A percentile compares a stretch with the other conserved stretches of the same genome.
phyloP scores from a whole-genome alignment of 1,140 invertebrate genomes.

The Ceratina calcarata region DNA sequence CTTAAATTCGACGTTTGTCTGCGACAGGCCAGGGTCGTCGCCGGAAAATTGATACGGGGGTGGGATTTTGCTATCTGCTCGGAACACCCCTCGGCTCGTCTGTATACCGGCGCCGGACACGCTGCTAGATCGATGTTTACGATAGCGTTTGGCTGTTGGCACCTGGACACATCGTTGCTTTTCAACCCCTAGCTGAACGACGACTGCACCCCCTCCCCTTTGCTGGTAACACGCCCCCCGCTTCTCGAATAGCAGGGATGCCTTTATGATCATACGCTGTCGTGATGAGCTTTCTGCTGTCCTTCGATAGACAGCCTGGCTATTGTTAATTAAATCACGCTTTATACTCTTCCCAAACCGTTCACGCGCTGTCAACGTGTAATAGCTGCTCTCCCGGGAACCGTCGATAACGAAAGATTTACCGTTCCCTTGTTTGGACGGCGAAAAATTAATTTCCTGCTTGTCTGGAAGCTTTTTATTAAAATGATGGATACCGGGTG shows the following conservation, averaged over 20 bases:
- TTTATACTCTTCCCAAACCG: not conserved
- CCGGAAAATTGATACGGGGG: slow-evolving; percentile 51
- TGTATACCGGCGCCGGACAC: not conserved
- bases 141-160: slow-evolving; percentile 42
- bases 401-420: not conserved
- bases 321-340: slow-evolving; percentile 9
- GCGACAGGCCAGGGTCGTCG: slow-evolving; percentile 34
- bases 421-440: not conserved
- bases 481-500: not conserved
- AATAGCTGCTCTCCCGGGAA: not conserved
- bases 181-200: slow-evolving; percentile 14
- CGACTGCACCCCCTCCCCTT: slow-evolving; percentile 19
- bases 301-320: not conserved
- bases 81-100: slow-evolving; percentile 4
- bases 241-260: not conserved
- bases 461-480: not conserved
- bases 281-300: not conserved
- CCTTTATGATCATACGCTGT: slow-evolving; percentile 19
- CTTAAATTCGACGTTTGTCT: slow-evolving; percentile 59
- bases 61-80: slow-evolving; percentile 33
- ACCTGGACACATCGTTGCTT: slow-evolving; percentile 48
- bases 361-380: not conserved
- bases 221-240: not conserved
- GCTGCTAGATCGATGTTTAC: slow-evolving; percentile 54
- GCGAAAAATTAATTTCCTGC: not conserved